Conservation (phyloP, 37 sponge, comb jelly and placozoan species). For the Agelas oroides region DNA sequence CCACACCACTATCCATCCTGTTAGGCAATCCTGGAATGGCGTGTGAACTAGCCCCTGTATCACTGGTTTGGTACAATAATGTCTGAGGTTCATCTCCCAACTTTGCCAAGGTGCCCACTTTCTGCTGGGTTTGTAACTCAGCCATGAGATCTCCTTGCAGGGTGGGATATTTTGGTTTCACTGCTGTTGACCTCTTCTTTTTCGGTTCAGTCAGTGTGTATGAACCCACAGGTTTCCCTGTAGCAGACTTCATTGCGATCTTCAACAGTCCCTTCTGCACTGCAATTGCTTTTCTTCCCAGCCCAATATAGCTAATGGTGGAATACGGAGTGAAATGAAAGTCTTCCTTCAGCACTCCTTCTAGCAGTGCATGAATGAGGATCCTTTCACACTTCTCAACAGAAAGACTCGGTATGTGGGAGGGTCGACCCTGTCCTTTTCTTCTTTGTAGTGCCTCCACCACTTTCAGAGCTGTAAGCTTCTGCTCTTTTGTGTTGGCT, state of each 20-base stretch:
- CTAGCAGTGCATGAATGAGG: slow-evolving; percentile 67
- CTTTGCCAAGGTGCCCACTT: too few relatives aligned
- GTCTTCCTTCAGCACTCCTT: slow-evolving; percentile 81
- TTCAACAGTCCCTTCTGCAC: slow-evolving; percentile 45
- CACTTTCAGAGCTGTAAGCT: slow-evolving; percentile 75
- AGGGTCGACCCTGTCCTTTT: neutral
- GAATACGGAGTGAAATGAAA: slow-evolving; percentile 93
- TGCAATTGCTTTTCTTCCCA: slow-evolving; percentile 51
- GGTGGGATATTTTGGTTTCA: too few relatives aligned
- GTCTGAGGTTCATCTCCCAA: too few relatives aligned
- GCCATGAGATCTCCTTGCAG: too few relatives aligned
- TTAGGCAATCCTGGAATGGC: too few relatives aligned
- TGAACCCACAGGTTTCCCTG: too few relatives aligned
- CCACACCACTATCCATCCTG: too few relatives aligned
- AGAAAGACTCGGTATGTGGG: neutral
- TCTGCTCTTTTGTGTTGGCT: slow-evolving; percentile 25
- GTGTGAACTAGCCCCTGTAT: too few relatives aligned
- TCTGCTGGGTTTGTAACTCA: too few relatives aligned
- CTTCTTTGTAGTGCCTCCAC: slow-evolving; percentile 55
- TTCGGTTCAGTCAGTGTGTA: too few relatives aligned
- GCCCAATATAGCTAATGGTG: slow-evolving; percentile 80
- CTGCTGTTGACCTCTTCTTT: too few relatives aligned
- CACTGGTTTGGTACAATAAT: too few relatives aligned
- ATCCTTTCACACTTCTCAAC: slow-evolving; percentile 57
- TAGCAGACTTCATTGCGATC: neutral